Conservation (phyloP, 2,888 invertebrate species). For the Mythimna loreyi region DNA sequence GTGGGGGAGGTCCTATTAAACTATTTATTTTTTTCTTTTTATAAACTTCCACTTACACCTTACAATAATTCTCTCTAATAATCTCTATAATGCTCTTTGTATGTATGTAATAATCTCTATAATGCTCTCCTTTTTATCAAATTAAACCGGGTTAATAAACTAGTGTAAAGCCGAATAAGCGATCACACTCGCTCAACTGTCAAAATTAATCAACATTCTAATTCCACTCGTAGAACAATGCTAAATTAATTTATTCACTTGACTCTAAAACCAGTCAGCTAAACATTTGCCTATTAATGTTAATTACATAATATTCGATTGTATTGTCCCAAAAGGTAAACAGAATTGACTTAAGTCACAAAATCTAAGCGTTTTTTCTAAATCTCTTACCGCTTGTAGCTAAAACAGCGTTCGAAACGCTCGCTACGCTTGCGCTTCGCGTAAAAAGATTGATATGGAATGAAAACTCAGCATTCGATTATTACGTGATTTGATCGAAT, state of each 20-base stretch:
- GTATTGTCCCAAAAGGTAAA: conserved; percentile 49
- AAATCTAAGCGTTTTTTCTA: not conserved
- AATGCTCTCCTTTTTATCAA: no score
- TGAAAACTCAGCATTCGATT: no score
- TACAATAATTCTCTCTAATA: no score
- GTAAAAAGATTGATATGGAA: no score
- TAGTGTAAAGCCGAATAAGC: conserved; percentile 2
- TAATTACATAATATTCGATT: conserved; percentile 67
- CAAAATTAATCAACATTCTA: conserved; percentile 28
- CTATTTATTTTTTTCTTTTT: no score
- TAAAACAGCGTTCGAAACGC: not conserved
- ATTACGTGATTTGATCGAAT: no score
- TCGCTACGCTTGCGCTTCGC: no score
- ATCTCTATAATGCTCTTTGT: no score
- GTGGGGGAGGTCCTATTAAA: no score
- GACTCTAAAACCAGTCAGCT: conserved; percentile 47
- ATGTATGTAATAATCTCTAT: no score
- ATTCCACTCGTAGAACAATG: conserved; percentile 24
- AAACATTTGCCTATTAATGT: conserved; percentile 65
- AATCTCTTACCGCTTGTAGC: conserved; percentile 4
- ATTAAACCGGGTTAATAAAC: not conserved
- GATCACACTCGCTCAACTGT: conserved; percentile 8
- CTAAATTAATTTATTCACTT: conserved; percentile 52
- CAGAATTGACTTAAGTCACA: conserved; percentile 35
- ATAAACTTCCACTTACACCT: no score